Evolutionary conservation across 53 echinoderm and acorn worm genomes (phyloP).

Genomic region (Paracentrotus lividus): DNA sequence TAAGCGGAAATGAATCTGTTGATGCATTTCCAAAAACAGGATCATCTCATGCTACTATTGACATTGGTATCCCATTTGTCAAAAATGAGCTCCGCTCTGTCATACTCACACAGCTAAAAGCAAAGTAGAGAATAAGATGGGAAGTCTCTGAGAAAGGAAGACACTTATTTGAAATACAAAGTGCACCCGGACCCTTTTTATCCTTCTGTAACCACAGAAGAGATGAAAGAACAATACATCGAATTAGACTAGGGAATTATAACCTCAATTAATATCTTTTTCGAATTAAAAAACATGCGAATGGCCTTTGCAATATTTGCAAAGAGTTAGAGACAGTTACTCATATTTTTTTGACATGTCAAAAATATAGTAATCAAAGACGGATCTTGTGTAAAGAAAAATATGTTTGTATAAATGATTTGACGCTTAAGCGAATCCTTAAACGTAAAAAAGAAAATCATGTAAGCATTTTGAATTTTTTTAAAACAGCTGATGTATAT

Average conservation of each 20-base stretch:
- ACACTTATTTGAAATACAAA: conserved; percentile 29
- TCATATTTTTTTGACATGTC: conserved; percentile 13
- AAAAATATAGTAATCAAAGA: too few relatives aligned
- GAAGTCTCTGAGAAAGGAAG: neutral
- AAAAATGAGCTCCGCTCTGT: conserved; percentile 4
- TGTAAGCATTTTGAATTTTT: neutral
- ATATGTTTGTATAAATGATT: neutral
- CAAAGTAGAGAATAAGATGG: neutral
- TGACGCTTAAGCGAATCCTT: neutral
- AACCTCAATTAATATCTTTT: conserved; percentile 3
- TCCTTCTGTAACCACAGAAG: neutral
- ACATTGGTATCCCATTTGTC: neutral
- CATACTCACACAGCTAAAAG: neutral
- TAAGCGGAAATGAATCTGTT: neutral
- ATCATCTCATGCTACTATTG: neutral
- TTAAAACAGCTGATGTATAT: too few relatives aligned
- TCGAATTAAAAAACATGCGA: neutral
- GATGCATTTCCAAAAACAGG: neutral
- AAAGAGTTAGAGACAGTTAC: neutral
- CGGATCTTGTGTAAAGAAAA: too few relatives aligned
- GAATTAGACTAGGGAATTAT: too few relatives aligned
- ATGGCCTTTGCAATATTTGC: conserved; percentile 20
- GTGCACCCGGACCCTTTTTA: too few relatives aligned
- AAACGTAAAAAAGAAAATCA: neutral
- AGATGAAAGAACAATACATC: neutral